A percentile compares a stretch with the other conserved stretches of the same genome.
Evolutionary conservation across 2,797 vertebrate genomes (phyloP).

Genomic region (Notamacropus eugenii): DNA sequence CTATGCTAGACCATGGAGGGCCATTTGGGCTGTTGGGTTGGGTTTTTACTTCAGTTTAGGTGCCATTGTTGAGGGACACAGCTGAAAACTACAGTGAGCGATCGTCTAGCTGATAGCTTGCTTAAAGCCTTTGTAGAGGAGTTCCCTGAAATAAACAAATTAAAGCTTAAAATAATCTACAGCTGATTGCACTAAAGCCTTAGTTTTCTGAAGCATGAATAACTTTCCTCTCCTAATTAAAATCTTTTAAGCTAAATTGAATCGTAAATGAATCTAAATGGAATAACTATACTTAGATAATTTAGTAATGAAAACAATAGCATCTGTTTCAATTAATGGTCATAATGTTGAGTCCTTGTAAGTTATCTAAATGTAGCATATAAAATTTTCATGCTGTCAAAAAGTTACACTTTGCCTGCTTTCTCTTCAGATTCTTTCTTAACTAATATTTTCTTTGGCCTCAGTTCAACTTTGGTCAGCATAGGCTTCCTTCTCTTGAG

Average conservation of each 20-base stretch:
- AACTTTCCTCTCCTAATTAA: neutral
- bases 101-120: neutral
- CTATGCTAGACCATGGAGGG: neutral
- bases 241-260: neutral
- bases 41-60: neutral
- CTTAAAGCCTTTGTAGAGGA: neutral
- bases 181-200: neutral
- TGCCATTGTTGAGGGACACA: neutral
- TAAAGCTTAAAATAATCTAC: neutral
- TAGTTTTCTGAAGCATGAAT: neutral
- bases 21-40: neutral
- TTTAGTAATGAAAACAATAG: neutral
- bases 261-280: neutral
- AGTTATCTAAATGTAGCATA: neutral
- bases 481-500: neutral
- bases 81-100: neutral
- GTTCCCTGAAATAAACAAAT: neutral
- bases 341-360: neutral
- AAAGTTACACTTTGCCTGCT: neutral
- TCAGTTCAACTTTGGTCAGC: neutral
- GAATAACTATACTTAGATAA: neutral
- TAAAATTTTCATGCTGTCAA: neutral
- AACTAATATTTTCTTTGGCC: neutral
- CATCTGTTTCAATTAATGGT: neutral
- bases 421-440: neutral